Conservation (phyloP, 1,140 invertebrate species). For the Brachionus calyciflorus region DNA sequence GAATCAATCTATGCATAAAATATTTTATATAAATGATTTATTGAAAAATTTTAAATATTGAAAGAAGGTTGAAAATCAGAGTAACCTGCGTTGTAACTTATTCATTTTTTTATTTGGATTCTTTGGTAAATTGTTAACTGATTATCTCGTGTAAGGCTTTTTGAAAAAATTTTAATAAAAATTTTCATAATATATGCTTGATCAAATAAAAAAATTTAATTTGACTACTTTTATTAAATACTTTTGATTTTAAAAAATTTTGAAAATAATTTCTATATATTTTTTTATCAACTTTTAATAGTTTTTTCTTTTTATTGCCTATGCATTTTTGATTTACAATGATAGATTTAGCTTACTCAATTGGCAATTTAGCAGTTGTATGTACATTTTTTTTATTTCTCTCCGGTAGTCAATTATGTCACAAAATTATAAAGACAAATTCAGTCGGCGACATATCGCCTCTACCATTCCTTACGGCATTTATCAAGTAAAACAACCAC, state of each 20-base stretch:
- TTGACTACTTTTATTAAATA: constrained; percentile 7
- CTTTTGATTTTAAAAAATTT: not conserved
- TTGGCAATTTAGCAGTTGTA: constrained; percentile 35
- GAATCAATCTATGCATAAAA: too few species aligned
- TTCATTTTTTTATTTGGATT: not conserved
- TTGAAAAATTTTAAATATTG: too few species aligned
- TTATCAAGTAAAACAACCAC: constrained; percentile 32
- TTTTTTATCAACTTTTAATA: not conserved
- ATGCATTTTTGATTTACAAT: not conserved
- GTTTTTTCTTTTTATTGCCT: not conserved
- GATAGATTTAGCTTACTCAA: constrained; percentile 18
- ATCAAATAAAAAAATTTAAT: not conserved
- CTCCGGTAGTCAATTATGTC: constrained; percentile 40
- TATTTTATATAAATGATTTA: too few species aligned
- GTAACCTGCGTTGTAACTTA: too few species aligned
- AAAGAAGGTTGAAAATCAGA: too few species aligned
- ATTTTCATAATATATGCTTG: constrained; percentile 36
- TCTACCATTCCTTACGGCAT: constrained; percentile 35
- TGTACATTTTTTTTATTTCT: constrained; percentile 43
- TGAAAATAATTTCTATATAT: not conserved
- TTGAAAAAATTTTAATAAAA: too few species aligned
- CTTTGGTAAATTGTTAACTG: too few species aligned
- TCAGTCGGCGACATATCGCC: constrained; percentile 40
- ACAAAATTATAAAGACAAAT: constrained; percentile 1
- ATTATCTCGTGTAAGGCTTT: too few species aligned